A percentile compares a stretch with the other conserved stretches of the same genome.
Conservation (phyloP, 2,888 invertebrate species). For the Branchipolynoe longqiensis region DNA sequence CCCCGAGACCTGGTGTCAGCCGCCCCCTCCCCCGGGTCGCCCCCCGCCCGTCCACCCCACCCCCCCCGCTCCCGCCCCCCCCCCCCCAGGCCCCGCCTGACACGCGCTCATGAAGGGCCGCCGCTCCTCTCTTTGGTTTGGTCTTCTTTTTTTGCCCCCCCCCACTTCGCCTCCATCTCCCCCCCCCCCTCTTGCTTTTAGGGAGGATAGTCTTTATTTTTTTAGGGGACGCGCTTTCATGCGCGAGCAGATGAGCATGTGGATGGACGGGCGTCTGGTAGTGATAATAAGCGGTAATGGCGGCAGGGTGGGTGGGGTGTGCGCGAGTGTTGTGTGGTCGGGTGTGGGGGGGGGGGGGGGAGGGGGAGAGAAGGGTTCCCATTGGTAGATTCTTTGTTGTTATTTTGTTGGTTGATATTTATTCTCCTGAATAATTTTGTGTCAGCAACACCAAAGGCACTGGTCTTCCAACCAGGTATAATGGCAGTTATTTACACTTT, state of each 20-base stretch:
- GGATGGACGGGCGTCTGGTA: neutral
- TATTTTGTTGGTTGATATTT: too few species aligned
- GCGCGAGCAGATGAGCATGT: neutral
- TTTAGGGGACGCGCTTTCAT: neutral
- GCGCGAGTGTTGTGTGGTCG: neutral
- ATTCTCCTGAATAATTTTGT: too few species aligned
- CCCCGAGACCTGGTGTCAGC: slow-evolving; percentile 38
- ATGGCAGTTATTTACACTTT: too few species aligned
- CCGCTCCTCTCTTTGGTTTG: too few species aligned
- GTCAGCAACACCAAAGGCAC: too few species aligned
- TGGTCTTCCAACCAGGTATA: too few species aligned
- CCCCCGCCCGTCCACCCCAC: neutral
- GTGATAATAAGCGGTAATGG: slow-evolving; percentile 36
- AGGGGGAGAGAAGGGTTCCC: neutral
- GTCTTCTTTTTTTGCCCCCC: too few species aligned
- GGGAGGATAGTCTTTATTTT: neutral
- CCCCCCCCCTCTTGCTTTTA: neutral
- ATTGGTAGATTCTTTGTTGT: too few species aligned
- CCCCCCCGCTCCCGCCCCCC: neutral
- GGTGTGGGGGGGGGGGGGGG: neutral
- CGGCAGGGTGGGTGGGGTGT: neutral
- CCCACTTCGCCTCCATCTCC: neutral
- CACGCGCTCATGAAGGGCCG: neutral
- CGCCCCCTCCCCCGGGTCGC: neutral
- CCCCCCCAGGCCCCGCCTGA: slow-evolving; percentile 7